A percentile compares a stretch with the other conserved stretches of the same genome.
phyloP scores from a whole-genome alignment of 2,797 vertebrate species.

The Adelosebastes latens region DNA sequence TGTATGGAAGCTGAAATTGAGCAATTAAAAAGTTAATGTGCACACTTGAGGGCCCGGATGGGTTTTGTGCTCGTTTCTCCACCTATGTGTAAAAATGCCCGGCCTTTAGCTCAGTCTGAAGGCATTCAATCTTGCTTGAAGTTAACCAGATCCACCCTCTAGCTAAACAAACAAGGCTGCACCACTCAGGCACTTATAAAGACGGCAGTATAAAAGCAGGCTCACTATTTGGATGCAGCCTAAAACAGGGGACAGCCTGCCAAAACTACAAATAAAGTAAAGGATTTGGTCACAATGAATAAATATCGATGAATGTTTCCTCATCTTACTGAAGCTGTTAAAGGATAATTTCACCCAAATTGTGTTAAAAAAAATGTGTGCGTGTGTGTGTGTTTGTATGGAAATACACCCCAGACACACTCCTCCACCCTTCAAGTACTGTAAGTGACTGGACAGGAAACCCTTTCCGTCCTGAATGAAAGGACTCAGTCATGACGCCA shows the following conservation, averaged over 20 bases:
- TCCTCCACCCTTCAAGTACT: slow-evolving; percentile 60
- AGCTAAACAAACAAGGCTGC: slow-evolving; percentile 55
- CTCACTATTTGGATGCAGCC: slow-evolving; percentile 17
- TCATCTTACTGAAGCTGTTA: background rate
- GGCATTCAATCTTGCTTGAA: slow-evolving; percentile 30
- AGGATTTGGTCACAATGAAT: background rate
- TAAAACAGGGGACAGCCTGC: background rate
- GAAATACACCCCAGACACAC: slow-evolving; percentile 28
- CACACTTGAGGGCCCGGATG: background rate
- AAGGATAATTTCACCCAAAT: background rate
- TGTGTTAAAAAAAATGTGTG: background rate
- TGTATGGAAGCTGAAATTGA: background rate
- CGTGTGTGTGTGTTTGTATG: background rate
- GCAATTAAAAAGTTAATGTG: background rate
- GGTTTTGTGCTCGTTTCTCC: slow-evolving; percentile 3
- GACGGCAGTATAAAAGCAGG: slow-evolving; percentile 27
- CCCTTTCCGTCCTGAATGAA: slow-evolving; percentile 69
- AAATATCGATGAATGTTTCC: background rate
- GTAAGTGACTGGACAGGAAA: slow-evolving; percentile 66
- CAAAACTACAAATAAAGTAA: background rate
- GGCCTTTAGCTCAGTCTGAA: slow-evolving; percentile 15
- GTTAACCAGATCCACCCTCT: slow-evolving; percentile 42
- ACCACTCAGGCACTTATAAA: slow-evolving; percentile 41
- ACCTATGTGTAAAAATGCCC: slow-evolving; percentile 30
- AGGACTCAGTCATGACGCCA: slow-evolving; percentile 66